These are phyloP conservation scores for Limnothrissa miodon DNA, from an alignment of 2,113 vertebrate species.

Conservation along the genomic window DNA sequence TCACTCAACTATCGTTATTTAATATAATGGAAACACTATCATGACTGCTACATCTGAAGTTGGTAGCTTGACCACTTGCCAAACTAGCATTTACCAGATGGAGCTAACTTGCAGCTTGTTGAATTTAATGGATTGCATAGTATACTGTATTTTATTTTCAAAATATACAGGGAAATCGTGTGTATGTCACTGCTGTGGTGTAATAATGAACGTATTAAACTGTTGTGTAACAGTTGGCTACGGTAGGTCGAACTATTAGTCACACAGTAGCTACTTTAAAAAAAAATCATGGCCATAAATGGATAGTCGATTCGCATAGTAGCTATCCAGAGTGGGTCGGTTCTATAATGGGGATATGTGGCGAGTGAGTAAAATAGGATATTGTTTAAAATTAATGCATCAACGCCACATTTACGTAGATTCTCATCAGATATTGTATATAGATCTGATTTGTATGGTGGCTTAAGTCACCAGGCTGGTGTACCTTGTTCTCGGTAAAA, in stretches of 20 bases:
- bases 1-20: neutral
- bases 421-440: neutral
- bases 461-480: neutral
- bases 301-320: neutral
- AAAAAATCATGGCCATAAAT: slow-evolving; percentile 14
- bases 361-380: neutral
- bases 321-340: slow-evolving; percentile 1
- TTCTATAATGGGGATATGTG: slow-evolving; percentile 6
- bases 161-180: neutral
- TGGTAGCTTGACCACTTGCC: slow-evolving; percentile 9
- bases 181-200: neutral
- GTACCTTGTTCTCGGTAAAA: neutral
- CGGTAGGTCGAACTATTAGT: neutral
- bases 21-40: neutral
- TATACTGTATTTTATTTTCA: neutral
- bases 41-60: neutral
- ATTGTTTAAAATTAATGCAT: neutral
- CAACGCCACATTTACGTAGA: neutral
- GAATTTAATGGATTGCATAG: neutral
- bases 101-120: neutral
- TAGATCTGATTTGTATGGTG: neutral
- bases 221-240: slow-evolving; percentile 9
- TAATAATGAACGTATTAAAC: neutral
- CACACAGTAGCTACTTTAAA: slow-evolving; percentile 1
- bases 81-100: neutral